Base-by-base conservation (phyloP, 2,113 vertebrate genomes). In the Bothrops jararaca region DNA sequence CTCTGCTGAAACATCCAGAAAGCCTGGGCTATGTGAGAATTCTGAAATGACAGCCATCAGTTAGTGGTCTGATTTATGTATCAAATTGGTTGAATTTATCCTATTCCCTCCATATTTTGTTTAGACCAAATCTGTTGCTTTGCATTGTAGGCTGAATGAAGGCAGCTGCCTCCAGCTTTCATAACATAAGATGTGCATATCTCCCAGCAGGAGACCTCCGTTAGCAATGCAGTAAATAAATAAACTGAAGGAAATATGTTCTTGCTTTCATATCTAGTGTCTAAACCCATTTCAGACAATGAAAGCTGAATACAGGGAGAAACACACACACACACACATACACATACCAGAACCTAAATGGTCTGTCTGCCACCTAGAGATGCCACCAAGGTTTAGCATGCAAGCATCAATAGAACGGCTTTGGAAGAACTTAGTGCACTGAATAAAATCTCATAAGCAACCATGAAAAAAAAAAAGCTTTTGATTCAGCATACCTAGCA, bases 221-320 rank as follows among this genome's bases (percentile, higher is more conserved):
- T 74, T 91, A 92, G 80, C 91, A 39, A 56, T 34, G 58, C 54
- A 15, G 89, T 92, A 93, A 93, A 93, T 93, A 92, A 92, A 92
- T 90, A 92, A 87, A 92, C 74, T 92, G 91, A 52, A 86, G 80
- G 57, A 93, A 92, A 92, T 92, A 34, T 69, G 88, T 86, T 93
- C 54, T 90, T 93, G 88, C 80, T 92, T 91, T 92, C 58, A 86
- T 54, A 90, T 92, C 91, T 39, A 93, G 57, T 88, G 90, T 93
- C 64, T 54, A 24, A 89, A 86, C 53, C 93, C 39, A 86, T 53
- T 85, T 92, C 80, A 74, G 91, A n/a, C 88, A 93, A 2, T 58
- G 50, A 88, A 12, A 1, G 39, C 26, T 56, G 60, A 91, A 93
- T 0, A 12, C 91, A 80, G 10, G 20, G 15, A 8, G 3, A 34